Conservation (phyloP, 2,888 invertebrate genomes). For the Microctonus brassicae region DNA sequence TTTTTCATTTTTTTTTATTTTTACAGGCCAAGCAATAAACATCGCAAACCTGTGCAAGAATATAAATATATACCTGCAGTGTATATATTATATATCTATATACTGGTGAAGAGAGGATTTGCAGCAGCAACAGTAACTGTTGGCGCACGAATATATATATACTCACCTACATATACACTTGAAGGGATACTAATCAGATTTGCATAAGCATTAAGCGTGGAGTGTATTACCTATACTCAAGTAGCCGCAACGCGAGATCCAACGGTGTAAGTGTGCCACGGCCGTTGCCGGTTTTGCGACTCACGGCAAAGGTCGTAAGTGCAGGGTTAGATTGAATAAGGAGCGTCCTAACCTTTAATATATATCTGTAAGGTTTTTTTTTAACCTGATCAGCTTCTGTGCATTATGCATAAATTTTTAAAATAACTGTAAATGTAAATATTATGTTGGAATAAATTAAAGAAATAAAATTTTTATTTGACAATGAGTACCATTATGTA, state of each 20-base stretch:
- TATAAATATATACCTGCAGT: not conserved
- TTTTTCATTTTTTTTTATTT: not conserved
- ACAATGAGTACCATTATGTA: not conserved
- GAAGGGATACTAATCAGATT: constrained; percentile 44
- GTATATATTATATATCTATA: not conserved
- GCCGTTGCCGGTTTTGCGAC: constrained; percentile 47
- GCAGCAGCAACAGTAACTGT: constrained; percentile 2
- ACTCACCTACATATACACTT: not conserved
- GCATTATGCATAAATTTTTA: not conserved
- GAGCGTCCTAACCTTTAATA: constrained; percentile 20
- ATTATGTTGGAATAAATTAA: not conserved
- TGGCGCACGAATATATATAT: constrained; percentile 25
- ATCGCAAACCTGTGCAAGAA: not conserved
- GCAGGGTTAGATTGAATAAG: constrained; percentile 31
- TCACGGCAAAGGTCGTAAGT: constrained; percentile 43
- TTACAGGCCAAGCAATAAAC: constrained; percentile 4
- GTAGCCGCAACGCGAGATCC: constrained; percentile 44
- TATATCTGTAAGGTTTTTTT: not conserved
- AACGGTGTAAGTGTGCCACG: constrained; percentile 60
- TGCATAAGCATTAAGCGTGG: constrained; percentile 46
- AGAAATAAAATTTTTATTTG: not conserved
- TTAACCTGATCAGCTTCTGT: not conserved
- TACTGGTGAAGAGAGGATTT: not conserved
- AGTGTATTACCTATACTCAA: constrained; percentile 23
- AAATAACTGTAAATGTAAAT: not conserved